A percentile compares a stretch with the other conserved stretches of the same genome.
These are phyloP conservation scores for Xiphophorus maculatus DNA, from an alignment of 2,113 vertebrate species.

Conservation along the genomic window DNA sequence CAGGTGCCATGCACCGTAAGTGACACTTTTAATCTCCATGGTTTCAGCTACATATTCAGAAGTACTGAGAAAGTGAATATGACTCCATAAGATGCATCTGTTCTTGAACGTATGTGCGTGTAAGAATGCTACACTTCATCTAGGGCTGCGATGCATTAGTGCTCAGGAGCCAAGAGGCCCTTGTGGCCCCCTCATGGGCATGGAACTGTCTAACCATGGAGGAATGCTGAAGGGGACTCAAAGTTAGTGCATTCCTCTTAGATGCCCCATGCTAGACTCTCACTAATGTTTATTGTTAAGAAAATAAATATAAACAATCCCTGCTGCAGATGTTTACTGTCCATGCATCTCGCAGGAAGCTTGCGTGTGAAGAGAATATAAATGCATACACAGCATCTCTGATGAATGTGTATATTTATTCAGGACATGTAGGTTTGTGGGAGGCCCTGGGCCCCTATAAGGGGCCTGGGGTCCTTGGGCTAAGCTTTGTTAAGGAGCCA, in stretches of 20 bases:
- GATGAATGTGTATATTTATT: conserved; percentile 30
- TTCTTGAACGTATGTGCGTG: conserved; percentile 35
- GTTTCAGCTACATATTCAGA: neutral
- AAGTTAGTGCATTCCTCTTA: conserved; percentile 56
- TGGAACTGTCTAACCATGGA: conserved; percentile 62
- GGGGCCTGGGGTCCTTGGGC: conserved; percentile 52
- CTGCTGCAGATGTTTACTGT: neutral
- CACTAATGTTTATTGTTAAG: conserved; percentile 40
- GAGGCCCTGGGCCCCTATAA: conserved; percentile 56
- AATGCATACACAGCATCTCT: conserved; percentile 44
- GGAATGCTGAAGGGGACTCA: conserved; percentile 65
- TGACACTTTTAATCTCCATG: neutral
- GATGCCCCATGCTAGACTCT: conserved; percentile 57
- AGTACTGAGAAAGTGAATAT: conserved; percentile 19
- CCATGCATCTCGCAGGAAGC: conserved; percentile 10
- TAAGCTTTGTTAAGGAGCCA: conserved; percentile 72
- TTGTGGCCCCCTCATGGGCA: conserved; percentile 65
- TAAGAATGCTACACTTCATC: conserved; percentile 54
- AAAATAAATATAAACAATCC: conserved; percentile 29
- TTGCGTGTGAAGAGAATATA: conserved; percentile 41
- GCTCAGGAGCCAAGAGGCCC: conserved; percentile 67
- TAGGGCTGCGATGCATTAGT: conserved; percentile 70
- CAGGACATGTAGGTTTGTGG: conserved; percentile 53
- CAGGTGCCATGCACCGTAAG: conserved; percentile 26
- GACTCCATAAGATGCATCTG: conserved; percentile 32